A percentile compares a stretch with the other conserved stretches of the same genome.
These are phyloP conservation scores for Dioctria linearis DNA, from an alignment of 2,888 invertebrate genomes.

Conservation along the genomic window DNA sequence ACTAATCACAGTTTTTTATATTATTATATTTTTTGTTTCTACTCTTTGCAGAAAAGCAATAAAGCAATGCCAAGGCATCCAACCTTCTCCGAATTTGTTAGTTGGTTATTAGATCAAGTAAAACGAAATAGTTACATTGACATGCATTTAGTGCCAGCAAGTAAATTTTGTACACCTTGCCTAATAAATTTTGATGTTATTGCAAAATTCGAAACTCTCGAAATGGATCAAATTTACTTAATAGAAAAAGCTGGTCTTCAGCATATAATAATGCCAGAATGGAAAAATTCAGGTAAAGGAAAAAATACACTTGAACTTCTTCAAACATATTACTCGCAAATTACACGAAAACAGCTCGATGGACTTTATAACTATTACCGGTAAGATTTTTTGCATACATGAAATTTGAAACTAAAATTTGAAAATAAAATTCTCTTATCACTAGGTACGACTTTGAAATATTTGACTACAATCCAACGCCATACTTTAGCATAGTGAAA, in stretches of 20 bases:
- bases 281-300: slow-evolving; percentile 86
- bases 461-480: slow-evolving; percentile 86
- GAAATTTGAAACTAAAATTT: too few relatives aligned
- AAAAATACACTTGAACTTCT: slow-evolving; percentile 82
- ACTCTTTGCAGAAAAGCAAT: slow-evolving; percentile 61
- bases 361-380: slow-evolving; percentile 86
- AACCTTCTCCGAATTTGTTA: slow-evolving; percentile 85
- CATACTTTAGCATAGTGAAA: slow-evolving; percentile 76
- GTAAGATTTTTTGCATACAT: slow-evolving; percentile 69
- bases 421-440: slow-evolving; percentile 64
- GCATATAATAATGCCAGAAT: slow-evolving; percentile 84
- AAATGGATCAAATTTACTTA: slow-evolving; percentile 86
- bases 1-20: too few relatives aligned
- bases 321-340: slow-evolving; percentile 82
- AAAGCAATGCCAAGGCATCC: slow-evolving; percentile 76
- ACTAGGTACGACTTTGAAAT: slow-evolving; percentile 87
- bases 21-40: not conserved
- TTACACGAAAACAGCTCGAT: slow-evolving; percentile 81
- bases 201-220: slow-evolving; percentile 86
- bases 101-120: slow-evolving; percentile 82
- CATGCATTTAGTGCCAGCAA: slow-evolving; percentile 92
- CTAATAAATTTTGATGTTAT: slow-evolving; percentile 86
- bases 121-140: slow-evolving; percentile 75
- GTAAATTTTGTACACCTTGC: slow-evolving; percentile 88
- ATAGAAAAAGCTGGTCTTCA: slow-evolving; percentile 84